phyloP scores from a whole-genome alignment of 2,888 invertebrate species.

The Ophraella communa region DNA sequence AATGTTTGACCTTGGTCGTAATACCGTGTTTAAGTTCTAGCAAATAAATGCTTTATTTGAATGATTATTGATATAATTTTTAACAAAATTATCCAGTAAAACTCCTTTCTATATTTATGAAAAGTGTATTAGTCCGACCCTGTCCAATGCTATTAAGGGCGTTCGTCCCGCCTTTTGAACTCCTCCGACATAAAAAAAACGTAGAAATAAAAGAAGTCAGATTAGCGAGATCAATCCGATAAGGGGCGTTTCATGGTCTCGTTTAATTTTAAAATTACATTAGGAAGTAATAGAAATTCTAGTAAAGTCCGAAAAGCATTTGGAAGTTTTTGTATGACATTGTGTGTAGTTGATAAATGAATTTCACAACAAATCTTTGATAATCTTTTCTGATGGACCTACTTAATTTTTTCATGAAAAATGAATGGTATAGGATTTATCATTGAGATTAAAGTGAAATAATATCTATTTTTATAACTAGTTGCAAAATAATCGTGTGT shows the following conservation, averaged over 20 bases:
- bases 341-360: not conserved
- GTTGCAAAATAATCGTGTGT: too few relatives aligned
- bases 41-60: too few relatives aligned
- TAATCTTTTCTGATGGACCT: too few relatives aligned
- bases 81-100: too few relatives aligned
- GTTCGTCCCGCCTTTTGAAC: conserved; percentile 53
- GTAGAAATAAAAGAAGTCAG: conserved; percentile 56
- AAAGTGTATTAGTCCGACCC: not conserved
- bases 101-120: not conserved
- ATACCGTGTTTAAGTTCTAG: too few relatives aligned
- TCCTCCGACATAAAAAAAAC: conserved; percentile 54
- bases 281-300: conserved; percentile 15
- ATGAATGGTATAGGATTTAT: too few relatives aligned
- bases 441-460: too few relatives aligned
- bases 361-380: not conserved
- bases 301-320: conserved; percentile 1
- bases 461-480: too few relatives aligned
- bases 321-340: not conserved
- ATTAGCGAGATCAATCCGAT: conserved; percentile 55
- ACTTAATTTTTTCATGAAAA: too few relatives aligned
- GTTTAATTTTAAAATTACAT: conserved; percentile 11
- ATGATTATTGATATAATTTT: too few relatives aligned
- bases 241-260: conserved; percentile 40
- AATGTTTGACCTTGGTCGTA: too few relatives aligned
- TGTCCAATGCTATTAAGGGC: conserved; percentile 50